These are phyloP conservation scores for Nipponia nippon DNA, from an alignment of 2,113 vertebrate genomes.

Conservation along the genomic window DNA sequence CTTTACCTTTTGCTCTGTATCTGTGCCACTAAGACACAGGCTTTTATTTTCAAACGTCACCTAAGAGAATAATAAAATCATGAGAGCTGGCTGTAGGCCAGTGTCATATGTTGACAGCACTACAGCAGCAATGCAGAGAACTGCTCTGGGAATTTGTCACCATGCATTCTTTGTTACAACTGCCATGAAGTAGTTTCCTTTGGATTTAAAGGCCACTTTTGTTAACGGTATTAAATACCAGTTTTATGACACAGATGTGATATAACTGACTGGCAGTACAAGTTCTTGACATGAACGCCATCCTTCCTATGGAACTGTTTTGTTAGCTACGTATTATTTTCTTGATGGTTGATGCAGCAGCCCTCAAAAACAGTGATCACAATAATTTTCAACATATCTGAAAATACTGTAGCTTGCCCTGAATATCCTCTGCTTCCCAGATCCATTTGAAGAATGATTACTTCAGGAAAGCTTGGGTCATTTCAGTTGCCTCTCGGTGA, in stretches of 20 bases:
- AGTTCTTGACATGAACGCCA: background rate
- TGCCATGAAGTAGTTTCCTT: background rate
- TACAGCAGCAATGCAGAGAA: background rate
- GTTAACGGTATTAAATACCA: background rate
- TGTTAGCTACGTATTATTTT: background rate
- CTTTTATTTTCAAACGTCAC: background rate
- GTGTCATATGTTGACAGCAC: background rate
- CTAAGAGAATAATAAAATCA: background rate
- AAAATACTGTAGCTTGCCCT: background rate
- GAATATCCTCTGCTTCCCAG: background rate
- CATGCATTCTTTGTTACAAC: background rate
- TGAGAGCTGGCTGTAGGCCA: background rate
- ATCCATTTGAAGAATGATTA: background rate
- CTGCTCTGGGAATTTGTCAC: background rate
- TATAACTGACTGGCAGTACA: background rate
- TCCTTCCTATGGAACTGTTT: background rate
- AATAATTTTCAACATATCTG: background rate
- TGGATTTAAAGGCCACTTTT: background rate
- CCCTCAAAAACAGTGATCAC: accelerated
- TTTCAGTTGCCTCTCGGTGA: background rate
- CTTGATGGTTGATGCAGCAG: background rate
- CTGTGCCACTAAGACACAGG: background rate
- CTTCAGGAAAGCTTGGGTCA: background rate
- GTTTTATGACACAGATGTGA: background rate
- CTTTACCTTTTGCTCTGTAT: background rate